Evolutionary conservation across 2,797 vertebrate species (phyloP).

Genomic region (Gymnothorax javanicus): DNA sequence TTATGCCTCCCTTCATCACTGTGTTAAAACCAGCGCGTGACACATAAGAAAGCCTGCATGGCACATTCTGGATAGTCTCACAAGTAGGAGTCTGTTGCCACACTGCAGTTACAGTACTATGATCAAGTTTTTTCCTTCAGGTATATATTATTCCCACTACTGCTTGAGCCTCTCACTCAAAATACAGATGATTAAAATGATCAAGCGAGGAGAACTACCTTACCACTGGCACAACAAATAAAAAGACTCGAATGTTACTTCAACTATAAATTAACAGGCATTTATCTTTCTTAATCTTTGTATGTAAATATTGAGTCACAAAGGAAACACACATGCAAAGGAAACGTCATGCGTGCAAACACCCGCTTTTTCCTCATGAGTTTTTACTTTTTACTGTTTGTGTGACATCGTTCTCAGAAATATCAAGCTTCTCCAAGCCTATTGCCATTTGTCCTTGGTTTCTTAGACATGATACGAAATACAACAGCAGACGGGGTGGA

Average conservation of each 20-base stretch:
- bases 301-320: neutral
- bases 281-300: neutral
- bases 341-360: neutral
- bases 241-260: no score
- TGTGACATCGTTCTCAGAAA: constrained; percentile 1
- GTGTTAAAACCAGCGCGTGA: neutral
- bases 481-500: constrained; percentile 9
- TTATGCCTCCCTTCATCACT: neutral
- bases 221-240: neutral
- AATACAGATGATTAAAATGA: neutral
- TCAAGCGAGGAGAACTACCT: neutral
- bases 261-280: no score
- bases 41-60: neutral
- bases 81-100: neutral
- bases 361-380: neutral
- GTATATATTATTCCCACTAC: neutral
- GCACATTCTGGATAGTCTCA: no score
- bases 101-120: neutral
- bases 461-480: neutral
- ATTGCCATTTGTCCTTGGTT: constrained; percentile 17
- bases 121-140: neutral
- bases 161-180: neutral
- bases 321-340: neutral
- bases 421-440: constrained; percentile 26
- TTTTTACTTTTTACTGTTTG: neutral